Base-by-base conservation (phyloP, 2,888 invertebrate genomes). In the Cantharis flavilabris region DNA sequence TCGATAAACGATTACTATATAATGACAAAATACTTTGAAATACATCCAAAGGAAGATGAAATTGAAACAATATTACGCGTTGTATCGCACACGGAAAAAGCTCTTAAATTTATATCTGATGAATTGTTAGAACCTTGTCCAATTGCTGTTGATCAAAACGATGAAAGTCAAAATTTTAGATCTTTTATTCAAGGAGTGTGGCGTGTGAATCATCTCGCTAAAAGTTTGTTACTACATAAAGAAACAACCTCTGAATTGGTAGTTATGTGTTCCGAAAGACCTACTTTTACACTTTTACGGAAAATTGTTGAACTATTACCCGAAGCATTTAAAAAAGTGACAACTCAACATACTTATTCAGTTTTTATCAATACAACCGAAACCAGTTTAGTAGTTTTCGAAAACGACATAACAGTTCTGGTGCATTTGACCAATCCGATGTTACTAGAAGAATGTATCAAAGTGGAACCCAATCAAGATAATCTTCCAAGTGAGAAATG, bases 401-500 rank as follows among this genome's bases (percentile, higher is more conserved):
- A 95, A 84, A 94, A 94, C 77, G 89, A 90, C 71, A 94, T 96
- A 76, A 91, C 92, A 72, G 97, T 98, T 81, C 94, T 94, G 81
- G 95, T 98, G 80, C 95, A 96, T 79, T 91, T 98, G 80, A 98
- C 98, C 71, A 98, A 98, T 80, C 97, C 98, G 69, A 91, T 97
- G 73, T 94, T 98, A 93, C 93, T 98, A 79, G 98, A 98, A 88
- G 92, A 89, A 87, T 88, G 88, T 88, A 92, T 93, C 91, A 93
- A 93, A 92, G 93, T 93, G 92, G 94, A 90, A 89, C 90, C 90
- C 88, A 92, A 94, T 90, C 92, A 93, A 91, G 98, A 98, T 92
- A 95, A 97, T 90, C 95, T 99, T 92, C 97, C 98, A 94, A 96
- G 97, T 93, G 96, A 97, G 93, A 98, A 98, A 93, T 99, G 99